phyloP scores from a whole-genome alignment of 1,140 invertebrate species.

The Hirudo medicinalis region DNA sequence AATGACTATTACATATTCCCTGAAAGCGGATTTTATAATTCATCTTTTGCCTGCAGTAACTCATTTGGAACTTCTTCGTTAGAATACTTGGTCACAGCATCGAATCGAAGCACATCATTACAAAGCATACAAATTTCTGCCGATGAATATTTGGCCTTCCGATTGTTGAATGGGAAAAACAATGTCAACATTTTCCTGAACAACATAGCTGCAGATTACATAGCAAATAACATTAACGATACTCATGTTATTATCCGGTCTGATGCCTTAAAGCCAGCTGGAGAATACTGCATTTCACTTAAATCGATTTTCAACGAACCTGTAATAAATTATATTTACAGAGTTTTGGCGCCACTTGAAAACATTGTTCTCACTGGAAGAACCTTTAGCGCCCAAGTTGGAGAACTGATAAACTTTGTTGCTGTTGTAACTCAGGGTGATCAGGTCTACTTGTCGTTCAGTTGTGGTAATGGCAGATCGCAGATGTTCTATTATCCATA shows the following conservation, averaged over 20 bases:
- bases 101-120: not conserved
- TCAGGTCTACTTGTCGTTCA: slow-evolving; percentile 28
- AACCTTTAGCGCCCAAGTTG: slow-evolving; percentile 25
- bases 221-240: not conserved
- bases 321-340: slow-evolving; percentile 18
- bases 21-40: slow-evolving; percentile 16
- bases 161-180: not conserved
- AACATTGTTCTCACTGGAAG: slow-evolving; percentile 20
- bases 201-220: not conserved
- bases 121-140: not conserved
- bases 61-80: not conserved
- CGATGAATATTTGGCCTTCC: not conserved
- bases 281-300: slow-evolving; percentile 17
- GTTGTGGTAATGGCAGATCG: slow-evolving; percentile 28
- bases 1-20: not conserved
- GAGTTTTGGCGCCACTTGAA: slow-evolving; percentile 22
- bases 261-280: slow-evolving; percentile 1
- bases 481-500: slow-evolving; percentile 28
- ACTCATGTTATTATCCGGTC: not conserved
- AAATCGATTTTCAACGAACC: not conserved
- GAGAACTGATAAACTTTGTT: slow-evolving; percentile 29
- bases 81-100: not conserved
- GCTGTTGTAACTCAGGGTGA: slow-evolving; percentile 28
- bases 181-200: slow-evolving; percentile 5
- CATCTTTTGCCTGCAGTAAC: not conserved